A percentile compares a stretch with the other conserved stretches of the same genome.
These are phyloP conservation scores for Lepisosteus osseus DNA, from an alignment of 2,113 vertebrate genomes.

Conservation along the genomic window DNA sequence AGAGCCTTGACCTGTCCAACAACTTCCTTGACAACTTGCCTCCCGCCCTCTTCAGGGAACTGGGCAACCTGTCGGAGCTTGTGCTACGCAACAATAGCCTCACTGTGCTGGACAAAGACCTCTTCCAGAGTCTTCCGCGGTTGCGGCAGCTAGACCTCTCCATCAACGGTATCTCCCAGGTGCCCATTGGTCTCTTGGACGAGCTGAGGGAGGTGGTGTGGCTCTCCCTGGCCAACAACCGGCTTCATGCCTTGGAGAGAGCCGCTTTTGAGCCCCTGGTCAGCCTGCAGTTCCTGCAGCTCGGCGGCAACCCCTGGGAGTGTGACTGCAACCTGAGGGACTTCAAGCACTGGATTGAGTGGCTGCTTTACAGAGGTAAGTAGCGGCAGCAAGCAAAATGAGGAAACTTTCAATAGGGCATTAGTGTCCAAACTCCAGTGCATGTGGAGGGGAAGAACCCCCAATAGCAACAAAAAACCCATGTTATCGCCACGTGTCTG, in stretches of 20 bases:
- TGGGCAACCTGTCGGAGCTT: constrained; percentile 85
- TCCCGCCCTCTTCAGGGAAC: constrained; percentile 77
- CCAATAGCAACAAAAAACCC: too few relatives aligned
- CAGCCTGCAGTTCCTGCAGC: constrained; percentile 84
- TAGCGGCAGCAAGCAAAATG: not conserved
- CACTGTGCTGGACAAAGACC: constrained; percentile 81
- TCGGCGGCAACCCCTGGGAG: constrained; percentile 96
- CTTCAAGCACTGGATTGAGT: constrained; percentile 98
- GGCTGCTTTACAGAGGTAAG: constrained; percentile 94
- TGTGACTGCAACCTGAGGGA: constrained; percentile 95
- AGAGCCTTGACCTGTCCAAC: constrained; percentile 93
- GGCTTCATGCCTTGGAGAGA: constrained; percentile 87
- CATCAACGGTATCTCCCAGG: constrained; percentile 82
- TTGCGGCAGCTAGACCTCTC: constrained; percentile 89
- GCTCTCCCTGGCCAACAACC: constrained; percentile 87
- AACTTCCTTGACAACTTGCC: constrained; percentile 95
- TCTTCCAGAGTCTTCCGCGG: constrained; percentile 75
- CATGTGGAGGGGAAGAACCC: too few relatives aligned
- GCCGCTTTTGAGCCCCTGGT: constrained; percentile 88
- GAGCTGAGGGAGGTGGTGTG: constrained; percentile 81
- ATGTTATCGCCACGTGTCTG: too few relatives aligned
- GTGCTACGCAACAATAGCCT: constrained; percentile 94
- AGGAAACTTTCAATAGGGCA: too few relatives aligned
- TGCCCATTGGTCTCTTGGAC: constrained; percentile 84
- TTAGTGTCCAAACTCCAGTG: too few relatives aligned